Evolutionary conservation across 2,113 vertebrate genomes (phyloP).

Genomic region (Podocnemis expansa): DNA sequence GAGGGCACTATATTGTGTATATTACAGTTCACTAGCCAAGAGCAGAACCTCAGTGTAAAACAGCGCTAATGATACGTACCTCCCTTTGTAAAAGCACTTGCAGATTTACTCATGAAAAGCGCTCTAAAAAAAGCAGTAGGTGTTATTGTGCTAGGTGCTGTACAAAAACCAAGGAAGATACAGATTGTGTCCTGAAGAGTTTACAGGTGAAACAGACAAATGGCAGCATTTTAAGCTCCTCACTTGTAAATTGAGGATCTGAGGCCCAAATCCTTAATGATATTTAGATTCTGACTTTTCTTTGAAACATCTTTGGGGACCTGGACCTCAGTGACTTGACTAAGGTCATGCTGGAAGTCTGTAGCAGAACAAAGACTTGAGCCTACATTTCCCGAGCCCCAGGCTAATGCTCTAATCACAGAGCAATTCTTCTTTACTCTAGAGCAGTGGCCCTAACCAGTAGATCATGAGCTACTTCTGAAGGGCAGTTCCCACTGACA

Average conservation of each 20-base stretch:
- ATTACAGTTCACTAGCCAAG: not conserved
- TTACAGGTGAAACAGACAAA: not conserved
- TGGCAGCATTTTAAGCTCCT: not conserved
- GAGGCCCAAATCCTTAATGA: not conserved
- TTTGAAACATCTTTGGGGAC: not conserved
- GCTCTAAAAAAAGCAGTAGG: not conserved
- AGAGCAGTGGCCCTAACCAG: too few species aligned
- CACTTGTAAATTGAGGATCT: not conserved
- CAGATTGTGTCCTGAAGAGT: not conserved
- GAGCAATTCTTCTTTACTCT: not conserved
- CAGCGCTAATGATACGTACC: not conserved
- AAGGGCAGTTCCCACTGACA: too few species aligned
- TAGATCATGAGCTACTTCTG: too few species aligned
- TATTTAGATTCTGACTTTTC: not conserved
- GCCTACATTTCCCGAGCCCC: not conserved
- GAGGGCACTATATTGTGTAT: not conserved
- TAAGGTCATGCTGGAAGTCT: not conserved
- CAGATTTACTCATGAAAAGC: not conserved
- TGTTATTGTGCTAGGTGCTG: not conserved
- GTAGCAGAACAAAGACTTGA: not conserved
- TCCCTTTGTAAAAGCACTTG: not conserved
- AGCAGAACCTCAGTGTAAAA: not conserved
- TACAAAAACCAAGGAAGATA: accelerated
- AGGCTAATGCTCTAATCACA: not conserved
- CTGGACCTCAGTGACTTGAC: not conserved